Conservation (phyloP, 2,888 invertebrate genomes). For the Dugesia japonica region DNA sequence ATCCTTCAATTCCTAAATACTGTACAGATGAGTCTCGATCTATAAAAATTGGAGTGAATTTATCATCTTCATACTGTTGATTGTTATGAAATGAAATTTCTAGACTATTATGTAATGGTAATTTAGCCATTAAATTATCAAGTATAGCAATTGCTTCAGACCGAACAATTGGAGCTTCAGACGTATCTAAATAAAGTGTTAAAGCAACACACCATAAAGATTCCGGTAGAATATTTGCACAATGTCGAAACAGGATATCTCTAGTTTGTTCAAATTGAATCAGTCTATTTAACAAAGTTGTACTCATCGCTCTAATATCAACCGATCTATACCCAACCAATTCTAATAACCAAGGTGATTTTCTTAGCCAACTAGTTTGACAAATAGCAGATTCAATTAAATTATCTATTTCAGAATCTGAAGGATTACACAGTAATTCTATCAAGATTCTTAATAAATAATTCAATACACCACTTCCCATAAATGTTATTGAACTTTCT, state of each 20-base stretch:
- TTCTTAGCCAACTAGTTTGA: constrained; percentile 8
- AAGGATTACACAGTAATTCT: background rate
- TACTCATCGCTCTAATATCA: background rate
- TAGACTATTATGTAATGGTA: background rate
- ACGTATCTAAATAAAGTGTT: background rate
- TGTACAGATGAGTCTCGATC: background rate
- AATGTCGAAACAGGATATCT: background rate
- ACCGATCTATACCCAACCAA: background rate
- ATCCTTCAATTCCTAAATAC: background rate
- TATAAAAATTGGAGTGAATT: background rate
- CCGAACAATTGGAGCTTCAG: background rate
- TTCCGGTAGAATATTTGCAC: background rate
- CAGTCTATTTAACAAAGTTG: background rate
- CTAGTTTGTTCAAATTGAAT: background rate
- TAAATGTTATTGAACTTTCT: background rate
- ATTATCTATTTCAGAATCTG: background rate
- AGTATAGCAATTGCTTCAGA: background rate
- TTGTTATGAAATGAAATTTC: background rate
- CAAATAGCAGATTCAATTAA: background rate
- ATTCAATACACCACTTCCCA: background rate
- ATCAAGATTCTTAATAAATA: background rate
- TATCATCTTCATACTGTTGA: background rate
- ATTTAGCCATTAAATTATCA: background rate
- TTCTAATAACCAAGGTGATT: background rate
- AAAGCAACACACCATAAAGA: constrained; percentile 6